A percentile compares a stretch with the other conserved stretches of the same genome.
Evolutionary conservation across 1,140 invertebrate genomes (phyloP).

Genomic region (Nasonia longicornis): DNA sequence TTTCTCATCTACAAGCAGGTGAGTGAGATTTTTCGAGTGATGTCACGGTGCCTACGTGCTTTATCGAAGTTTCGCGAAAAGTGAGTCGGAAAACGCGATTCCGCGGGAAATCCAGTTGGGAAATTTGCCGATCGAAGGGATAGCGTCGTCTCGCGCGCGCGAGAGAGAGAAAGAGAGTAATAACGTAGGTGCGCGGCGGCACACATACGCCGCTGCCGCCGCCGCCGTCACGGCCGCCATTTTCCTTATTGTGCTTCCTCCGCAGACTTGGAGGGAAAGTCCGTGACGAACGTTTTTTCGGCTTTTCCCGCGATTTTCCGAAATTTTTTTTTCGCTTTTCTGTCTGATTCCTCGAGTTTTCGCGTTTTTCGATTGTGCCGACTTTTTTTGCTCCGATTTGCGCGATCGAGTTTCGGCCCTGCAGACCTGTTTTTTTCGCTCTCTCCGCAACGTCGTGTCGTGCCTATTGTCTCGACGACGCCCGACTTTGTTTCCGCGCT

Average conservation of each 20-base stretch:
- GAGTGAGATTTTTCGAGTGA: not conserved
- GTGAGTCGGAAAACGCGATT: not conserved
- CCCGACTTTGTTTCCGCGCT: not conserved
- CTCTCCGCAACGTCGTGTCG: not conserved
- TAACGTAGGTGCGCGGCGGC: not conserved
- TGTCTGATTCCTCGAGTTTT: not conserved
- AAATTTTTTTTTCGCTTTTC: not conserved
- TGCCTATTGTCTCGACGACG: constrained; percentile 2
- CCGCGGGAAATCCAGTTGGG: not conserved
- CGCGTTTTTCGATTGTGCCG: not conserved
- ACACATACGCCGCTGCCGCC: constrained; percentile 51
- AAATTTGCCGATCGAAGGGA: not conserved
- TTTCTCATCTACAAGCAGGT: constrained; percentile 14
- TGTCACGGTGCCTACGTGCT: not conserved
- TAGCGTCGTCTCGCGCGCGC: not conserved
- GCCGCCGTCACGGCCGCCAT: constrained; percentile 56
- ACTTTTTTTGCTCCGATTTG: not conserved
- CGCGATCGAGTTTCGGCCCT: not conserved
- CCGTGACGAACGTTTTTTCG: not conserved
- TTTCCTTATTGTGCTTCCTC: constrained; percentile 63
- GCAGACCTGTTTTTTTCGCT: not conserved
- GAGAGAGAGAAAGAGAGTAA: not conserved
- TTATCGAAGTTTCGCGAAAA: not conserved
- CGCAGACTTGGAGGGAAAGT: constrained; percentile 67
- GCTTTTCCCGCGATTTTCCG: constrained; percentile 4